phyloP scores from a whole-genome alignment of 2,888 invertebrate species.

The Melipona beecheii region DNA sequence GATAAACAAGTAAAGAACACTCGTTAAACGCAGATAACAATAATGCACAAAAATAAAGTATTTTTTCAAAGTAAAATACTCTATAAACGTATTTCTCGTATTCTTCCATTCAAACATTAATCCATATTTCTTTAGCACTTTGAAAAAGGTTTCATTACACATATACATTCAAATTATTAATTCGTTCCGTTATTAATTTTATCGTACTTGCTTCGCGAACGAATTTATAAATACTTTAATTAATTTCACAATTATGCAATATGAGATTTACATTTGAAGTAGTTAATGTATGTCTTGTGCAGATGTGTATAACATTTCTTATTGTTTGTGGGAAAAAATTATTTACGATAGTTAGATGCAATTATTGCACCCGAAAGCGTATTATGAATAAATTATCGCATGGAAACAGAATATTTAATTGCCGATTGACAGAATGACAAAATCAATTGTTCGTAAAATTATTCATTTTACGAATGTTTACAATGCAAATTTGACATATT shows the following conservation, averaged over 20 bases:
- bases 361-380: constrained; percentile 27
- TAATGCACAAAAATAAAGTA: constrained; percentile 14
- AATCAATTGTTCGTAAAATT: not conserved
- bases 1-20: not conserved
- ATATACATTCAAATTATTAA: constrained; percentile 9
- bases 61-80: not conserved
- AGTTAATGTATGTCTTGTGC: not conserved
- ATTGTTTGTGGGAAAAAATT: not conserved
- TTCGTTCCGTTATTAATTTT: constrained; percentile 17
- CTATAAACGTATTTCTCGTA: not conserved
- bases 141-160: constrained; percentile 11
- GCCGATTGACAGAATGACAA: not conserved
- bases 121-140: constrained; percentile 18
- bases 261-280: not conserved
- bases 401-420: not conserved
- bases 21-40: constrained; percentile 1
- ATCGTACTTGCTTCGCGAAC: constrained; percentile 4
- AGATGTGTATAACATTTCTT: not conserved
- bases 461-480: not conserved
- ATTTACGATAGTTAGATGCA: constrained; percentile 8
- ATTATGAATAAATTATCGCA: no score
- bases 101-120: constrained; percentile 2
- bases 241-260: not conserved
- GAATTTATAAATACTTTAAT: constrained; percentile 17
- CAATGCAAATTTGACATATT: not conserved